Percentiles rank a stretch among this genome's conserved stretches.
Evolutionary conservation across 1,140 invertebrate species (phyloP).

Genomic region (Aphelinus atriplicis): DNA sequence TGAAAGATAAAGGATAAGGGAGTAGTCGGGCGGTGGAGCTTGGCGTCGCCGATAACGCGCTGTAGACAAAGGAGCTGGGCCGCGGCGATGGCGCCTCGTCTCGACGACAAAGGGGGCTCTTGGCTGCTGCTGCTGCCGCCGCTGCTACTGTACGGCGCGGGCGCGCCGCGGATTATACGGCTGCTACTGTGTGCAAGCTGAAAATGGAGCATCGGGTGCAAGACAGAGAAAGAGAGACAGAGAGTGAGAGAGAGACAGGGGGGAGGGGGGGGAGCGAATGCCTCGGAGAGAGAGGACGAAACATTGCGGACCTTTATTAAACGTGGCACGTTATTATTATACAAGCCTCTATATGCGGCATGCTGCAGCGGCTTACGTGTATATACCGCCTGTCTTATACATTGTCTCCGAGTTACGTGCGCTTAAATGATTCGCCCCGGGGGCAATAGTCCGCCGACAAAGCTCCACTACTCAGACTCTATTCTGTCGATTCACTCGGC

Average conservation of each 20-base stretch:
- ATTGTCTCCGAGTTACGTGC: too few species aligned
- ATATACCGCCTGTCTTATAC: too few species aligned
- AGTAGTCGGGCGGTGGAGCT: conserved; percentile 1
- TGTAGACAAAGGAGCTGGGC: conserved; percentile 25
- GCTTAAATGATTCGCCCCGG: too few species aligned
- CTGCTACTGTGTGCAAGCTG: too few species aligned
- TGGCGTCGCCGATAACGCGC: conserved; percentile 17
- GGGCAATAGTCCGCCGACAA: too few species aligned
- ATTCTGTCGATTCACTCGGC: too few species aligned
- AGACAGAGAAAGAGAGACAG: not conserved
- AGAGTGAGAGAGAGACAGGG: not conserved
- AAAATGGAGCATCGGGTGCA: not conserved
- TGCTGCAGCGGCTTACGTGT: too few species aligned
- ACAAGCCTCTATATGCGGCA: conserved; percentile 3
- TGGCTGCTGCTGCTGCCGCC: too few species aligned
- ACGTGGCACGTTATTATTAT: conserved; percentile 28
- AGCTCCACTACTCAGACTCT: too few species aligned
- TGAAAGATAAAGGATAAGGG: conserved; percentile 17
- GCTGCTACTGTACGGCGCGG: too few species aligned
- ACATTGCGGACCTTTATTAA: conserved; percentile 22
- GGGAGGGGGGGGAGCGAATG: conserved; percentile 3
- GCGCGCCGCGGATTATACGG: too few species aligned
- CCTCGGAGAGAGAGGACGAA: not conserved
- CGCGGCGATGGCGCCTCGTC: not conserved
- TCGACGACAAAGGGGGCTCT: conserved; percentile 22